Percentiles rank a stretch among this genome's conserved stretches.
These are phyloP conservation scores for Carposina sasakii DNA, from an alignment of 1,140 invertebrate species.

Conservation along the genomic window DNA sequence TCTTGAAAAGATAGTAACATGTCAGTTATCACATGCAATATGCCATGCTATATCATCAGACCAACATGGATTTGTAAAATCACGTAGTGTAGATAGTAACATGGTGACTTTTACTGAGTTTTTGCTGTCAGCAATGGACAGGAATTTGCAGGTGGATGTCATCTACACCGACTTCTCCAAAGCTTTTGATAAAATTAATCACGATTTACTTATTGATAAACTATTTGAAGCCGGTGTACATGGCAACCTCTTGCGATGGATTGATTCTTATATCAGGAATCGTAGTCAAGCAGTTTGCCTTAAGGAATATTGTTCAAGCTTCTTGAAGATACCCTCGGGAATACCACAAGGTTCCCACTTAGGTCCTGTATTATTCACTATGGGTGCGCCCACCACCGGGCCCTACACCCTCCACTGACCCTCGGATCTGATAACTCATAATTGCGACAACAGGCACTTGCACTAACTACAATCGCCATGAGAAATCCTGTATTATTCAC, in stretches of 20 bases:
- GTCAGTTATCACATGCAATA: constrained; percentile 5
- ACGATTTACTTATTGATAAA: constrained; percentile 15
- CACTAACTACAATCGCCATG: too few species aligned
- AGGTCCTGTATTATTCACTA: constrained; percentile 12
- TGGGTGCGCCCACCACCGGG: too few species aligned
- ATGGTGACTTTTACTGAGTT: constrained; percentile 22
- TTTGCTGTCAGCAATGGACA: constrained; percentile 20
- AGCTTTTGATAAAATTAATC: constrained; percentile 37
- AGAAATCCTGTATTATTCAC: too few species aligned
- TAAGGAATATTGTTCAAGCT: constrained; percentile 12
- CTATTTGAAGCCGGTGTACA: constrained; percentile 19
- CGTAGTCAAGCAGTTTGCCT: constrained; percentile 21
- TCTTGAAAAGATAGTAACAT: constrained; percentile 26
- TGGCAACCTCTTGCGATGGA: constrained; percentile 19
- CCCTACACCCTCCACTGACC: too few species aligned
- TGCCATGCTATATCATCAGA: background rate
- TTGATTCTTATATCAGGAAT: background rate
- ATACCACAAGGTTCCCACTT: constrained; percentile 17
- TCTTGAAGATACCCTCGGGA: constrained; percentile 15
- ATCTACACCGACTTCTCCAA: constrained; percentile 40
- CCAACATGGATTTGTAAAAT: background rate
- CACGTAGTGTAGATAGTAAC: background rate
- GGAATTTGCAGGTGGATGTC: constrained; percentile 28
- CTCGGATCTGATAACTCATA: too few species aligned
- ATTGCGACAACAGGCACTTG: too few species aligned